phyloP scores from a whole-genome alignment of 1,140 invertebrate genomes.

The Lasioglossum albipes region DNA sequence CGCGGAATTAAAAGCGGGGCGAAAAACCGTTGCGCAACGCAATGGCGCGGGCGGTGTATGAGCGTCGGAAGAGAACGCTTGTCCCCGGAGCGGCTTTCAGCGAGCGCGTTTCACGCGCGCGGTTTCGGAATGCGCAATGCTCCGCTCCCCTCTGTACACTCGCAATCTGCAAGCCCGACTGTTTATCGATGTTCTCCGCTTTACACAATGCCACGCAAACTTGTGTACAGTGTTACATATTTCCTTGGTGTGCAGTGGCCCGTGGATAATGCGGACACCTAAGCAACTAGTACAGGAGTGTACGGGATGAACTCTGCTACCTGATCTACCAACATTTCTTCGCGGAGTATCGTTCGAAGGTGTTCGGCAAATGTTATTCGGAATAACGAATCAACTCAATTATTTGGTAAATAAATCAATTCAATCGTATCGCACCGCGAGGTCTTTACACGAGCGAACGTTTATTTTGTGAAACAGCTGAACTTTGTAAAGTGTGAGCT shows the following conservation, averaged over 20 bases:
- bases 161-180: constrained; percentile 14
- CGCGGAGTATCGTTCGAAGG: no score
- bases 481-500: no score
- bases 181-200: constrained; percentile 19
- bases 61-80: background rate
- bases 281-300: background rate
- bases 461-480: no score
- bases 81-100: no score
- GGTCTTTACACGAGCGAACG: no score
- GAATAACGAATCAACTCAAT: no score
- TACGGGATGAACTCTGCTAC: background rate
- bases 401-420: no score
- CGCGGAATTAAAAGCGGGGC: background rate
- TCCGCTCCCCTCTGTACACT: background rate
- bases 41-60: background rate
- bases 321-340: no score
- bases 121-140: background rate
- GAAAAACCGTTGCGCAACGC: background rate
- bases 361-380: no score
- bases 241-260: constrained; percentile 34
- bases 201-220: constrained; percentile 23
- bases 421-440: no score
- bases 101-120: background rate
- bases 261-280: constrained; percentile 26
- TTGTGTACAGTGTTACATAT: constrained; percentile 28